These are phyloP conservation scores for Drosophila kanekoi DNA, from an alignment of 2,888 invertebrate genomes.

Conservation along the genomic window DNA sequence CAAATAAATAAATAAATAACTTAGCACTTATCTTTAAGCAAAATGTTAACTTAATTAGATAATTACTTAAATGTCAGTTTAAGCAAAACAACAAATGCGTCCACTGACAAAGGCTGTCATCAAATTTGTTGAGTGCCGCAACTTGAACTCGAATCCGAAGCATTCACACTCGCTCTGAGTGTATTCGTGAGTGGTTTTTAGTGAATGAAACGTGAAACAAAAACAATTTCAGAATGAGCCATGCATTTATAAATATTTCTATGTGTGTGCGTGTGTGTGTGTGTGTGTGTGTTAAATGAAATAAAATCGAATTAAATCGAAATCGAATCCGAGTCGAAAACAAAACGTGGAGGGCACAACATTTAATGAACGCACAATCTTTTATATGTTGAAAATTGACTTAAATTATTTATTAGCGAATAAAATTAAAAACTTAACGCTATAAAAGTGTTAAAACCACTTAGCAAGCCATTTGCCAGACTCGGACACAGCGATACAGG, in stretches of 20 bases:
- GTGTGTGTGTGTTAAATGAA: constrained; percentile 29
- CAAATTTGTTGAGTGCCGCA: constrained; percentile 42
- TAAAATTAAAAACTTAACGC: constrained; percentile 82
- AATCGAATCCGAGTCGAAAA: constrained; percentile 48
- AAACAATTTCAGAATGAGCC: constrained; percentile 10
- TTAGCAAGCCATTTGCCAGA: constrained; percentile 79
- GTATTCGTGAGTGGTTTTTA: constrained; percentile 36
- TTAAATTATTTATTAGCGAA: constrained; percentile 81
- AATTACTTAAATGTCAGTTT: constrained; percentile 76
- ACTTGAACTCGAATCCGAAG: constrained; percentile 36
- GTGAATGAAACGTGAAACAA: constrained; percentile 55
- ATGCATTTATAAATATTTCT: constrained; percentile 10
- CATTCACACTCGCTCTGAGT: constrained; percentile 27
- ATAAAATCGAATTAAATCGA: constrained; percentile 41
- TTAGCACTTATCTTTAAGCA: constrained; percentile 77
- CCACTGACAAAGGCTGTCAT: constrained; percentile 51
- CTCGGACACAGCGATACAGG: constrained; percentile 16
- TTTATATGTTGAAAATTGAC: constrained; percentile 72
- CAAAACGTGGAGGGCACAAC: constrained; percentile 63
- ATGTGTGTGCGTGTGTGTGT: background rate
- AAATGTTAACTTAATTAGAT: constrained; percentile 82
- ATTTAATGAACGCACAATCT: constrained; percentile 74
- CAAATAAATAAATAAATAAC: constrained; percentile 63
- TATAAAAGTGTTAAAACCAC: constrained; percentile 83
- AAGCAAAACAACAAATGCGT: constrained; percentile 68